Percentiles rank a stretch among this genome's conserved stretches.
Evolutionary conservation across 2,888 invertebrate genomes (phyloP).

Genomic region (Brassicogethes aeneus): DNA sequence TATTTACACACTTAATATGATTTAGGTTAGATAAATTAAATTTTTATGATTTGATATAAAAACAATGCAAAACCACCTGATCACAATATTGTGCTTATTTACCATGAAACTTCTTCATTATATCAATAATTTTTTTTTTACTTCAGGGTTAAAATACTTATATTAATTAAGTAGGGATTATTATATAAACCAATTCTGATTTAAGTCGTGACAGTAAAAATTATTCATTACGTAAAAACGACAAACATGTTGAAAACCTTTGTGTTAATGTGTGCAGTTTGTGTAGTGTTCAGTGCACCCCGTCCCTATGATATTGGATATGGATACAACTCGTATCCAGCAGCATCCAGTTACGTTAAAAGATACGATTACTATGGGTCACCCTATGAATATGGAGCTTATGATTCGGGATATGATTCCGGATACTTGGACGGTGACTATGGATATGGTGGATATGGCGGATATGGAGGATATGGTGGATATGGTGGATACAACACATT

Average conservation of each 20-base stretch:
- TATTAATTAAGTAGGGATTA: not conserved
- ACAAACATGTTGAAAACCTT: not conserved
- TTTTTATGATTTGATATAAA: too few species aligned
- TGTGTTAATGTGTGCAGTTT: too few species aligned
- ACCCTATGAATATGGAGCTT: not conserved
- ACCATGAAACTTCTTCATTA: constrained; percentile 1
- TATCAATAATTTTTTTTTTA: not conserved
- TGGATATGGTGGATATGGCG: constrained; percentile 8
- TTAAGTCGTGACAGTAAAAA: not conserved
- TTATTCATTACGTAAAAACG: not conserved
- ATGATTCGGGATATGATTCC: not conserved
- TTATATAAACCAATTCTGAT: not conserved
- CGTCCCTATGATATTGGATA: not conserved
- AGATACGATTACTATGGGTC: not conserved
- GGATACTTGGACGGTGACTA: constrained; percentile 5
- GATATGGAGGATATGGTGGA: constrained; percentile 8
- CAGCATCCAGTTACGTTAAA: not conserved
- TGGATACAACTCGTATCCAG: constrained; percentile 2
- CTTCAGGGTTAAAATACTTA: constrained; percentile 1
- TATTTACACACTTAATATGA: too few species aligned
- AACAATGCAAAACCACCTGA: too few species aligned
- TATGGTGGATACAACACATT: constrained; percentile 5
- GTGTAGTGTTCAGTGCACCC: not conserved
- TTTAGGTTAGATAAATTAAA: too few species aligned
- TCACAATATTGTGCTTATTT: not conserved